Conservation (phyloP, 2,113 vertebrate species). For the Salvelinus sp. region DNA sequence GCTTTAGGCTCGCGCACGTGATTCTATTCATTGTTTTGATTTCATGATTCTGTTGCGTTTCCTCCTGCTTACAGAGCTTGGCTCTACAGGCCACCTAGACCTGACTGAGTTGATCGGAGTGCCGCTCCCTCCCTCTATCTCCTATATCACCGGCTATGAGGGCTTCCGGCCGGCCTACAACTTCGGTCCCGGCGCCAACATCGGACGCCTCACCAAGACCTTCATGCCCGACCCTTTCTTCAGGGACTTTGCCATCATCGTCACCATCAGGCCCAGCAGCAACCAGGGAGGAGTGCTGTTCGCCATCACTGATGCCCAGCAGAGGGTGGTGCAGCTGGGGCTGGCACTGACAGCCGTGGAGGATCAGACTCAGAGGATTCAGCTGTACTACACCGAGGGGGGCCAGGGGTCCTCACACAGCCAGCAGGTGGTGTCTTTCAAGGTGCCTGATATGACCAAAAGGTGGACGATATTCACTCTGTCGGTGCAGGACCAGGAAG, state of each 20-base stretch:
- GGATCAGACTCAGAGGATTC: conserved; percentile 79
- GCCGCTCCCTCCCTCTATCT: conserved; percentile 88
- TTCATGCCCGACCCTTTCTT: conserved; percentile 84
- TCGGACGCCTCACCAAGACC: conserved; percentile 85
- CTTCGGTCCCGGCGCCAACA: conserved; percentile 84
- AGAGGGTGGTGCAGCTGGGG: conserved; percentile 90
- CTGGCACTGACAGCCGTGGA: conserved; percentile 81
- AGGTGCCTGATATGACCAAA: conserved; percentile 86
- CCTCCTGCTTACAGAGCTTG: conserved; percentile 69
- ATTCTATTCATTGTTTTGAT: neutral
- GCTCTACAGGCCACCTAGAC: conserved; percentile 80
- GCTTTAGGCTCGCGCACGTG: neutral
- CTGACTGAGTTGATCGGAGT: conserved; percentile 89
- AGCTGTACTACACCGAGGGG: conserved; percentile 88
- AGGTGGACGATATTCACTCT: conserved; percentile 84
- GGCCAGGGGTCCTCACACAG: conserved; percentile 71
- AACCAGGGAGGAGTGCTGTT: conserved; percentile 85
- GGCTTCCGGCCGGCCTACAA: conserved; percentile 86
- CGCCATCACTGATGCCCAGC: conserved; percentile 86
- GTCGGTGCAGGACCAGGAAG: conserved; percentile 77
- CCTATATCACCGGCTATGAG: conserved; percentile 86
- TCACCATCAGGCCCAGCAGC: conserved; percentile 78
- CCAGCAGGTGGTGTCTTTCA: conserved; percentile 84
- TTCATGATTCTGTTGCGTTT: neutral
- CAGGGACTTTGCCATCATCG: conserved; percentile 82